These are phyloP conservation scores for Synaphobranchus kaupii DNA, from an alignment of 2,797 vertebrate species.

Conservation along the genomic window DNA sequence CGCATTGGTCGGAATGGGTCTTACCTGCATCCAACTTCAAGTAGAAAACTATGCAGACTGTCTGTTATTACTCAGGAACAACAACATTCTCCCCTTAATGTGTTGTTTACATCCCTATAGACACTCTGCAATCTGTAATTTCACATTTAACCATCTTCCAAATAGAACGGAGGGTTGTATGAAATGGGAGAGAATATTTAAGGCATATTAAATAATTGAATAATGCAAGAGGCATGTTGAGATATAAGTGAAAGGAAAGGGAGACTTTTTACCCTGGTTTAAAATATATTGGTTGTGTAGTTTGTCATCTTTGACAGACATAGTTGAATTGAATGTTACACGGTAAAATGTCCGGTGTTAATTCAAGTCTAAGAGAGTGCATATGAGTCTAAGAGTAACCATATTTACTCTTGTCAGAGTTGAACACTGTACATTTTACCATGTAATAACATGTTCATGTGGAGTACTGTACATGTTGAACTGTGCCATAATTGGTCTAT, in stretches of 20 bases:
- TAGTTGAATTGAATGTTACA: no score
- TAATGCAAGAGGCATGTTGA: neutral
- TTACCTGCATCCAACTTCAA: neutral
- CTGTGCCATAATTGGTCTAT: neutral
- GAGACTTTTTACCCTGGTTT: neutral
- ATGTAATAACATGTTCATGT: neutral
- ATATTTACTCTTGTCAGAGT: no score
- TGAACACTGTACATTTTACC: no score
- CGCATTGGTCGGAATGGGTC: neutral
- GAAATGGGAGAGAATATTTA: conserved; percentile 28
- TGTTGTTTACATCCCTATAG: conserved; percentile 56
- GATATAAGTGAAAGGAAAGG: neutral
- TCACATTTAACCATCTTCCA: conserved; percentile 39
- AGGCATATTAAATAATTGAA: conserved; percentile 30
- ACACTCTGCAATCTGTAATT: conserved; percentile 43
- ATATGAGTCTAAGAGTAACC: no score
- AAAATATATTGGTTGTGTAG: conserved; percentile 16
- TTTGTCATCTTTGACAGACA: neutral
- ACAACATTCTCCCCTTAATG: conserved; percentile 49
- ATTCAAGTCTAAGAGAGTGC: no score
- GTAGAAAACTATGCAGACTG: conserved; percentile 52
- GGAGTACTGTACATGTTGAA: neutral
- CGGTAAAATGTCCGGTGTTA: no score
- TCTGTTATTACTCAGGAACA: conserved; percentile 56
- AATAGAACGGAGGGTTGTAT: conserved; percentile 30